A percentile compares a stretch with the other conserved stretches of the same genome.
Conservation (phyloP, 2,113 vertebrate species). For the Thunnus thynnus region DNA sequence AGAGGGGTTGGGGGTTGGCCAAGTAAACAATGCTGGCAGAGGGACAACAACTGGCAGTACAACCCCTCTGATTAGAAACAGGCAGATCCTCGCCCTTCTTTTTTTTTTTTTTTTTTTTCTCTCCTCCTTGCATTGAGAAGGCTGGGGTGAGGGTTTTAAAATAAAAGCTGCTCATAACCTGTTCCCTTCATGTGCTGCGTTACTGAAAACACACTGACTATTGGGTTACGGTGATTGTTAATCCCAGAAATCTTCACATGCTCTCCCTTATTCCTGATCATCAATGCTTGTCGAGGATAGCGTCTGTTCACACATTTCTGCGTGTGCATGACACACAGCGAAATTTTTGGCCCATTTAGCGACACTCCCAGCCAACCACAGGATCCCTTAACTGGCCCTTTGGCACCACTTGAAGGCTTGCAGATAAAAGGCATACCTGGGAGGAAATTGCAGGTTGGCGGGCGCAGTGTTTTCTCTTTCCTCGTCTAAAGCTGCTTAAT, state of each 20-base stretch:
- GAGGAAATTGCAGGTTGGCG: constrained; percentile 80
- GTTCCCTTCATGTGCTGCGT: neutral
- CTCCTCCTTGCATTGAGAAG: constrained; percentile 21
- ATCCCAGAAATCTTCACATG: neutral
- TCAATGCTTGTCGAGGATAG: neutral
- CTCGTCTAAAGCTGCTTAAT: constrained; percentile 70
- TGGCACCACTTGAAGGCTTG: constrained; percentile 80
- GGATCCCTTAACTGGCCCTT: constrained; percentile 47
- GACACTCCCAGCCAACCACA: constrained; percentile 17
- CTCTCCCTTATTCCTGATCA: neutral
- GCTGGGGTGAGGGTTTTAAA: constrained; percentile 1
- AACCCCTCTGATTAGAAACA: constrained; percentile 68
- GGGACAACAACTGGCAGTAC: constrained; percentile 61
- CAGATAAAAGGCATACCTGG: constrained; percentile 85
- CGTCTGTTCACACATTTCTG: neutral
- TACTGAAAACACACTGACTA: neutral
- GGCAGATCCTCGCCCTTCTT: constrained; percentile 14
- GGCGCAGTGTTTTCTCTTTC: constrained; percentile 55
- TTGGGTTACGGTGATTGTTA: neutral
- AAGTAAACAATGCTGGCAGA: constrained; percentile 79
- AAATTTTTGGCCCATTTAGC: constrained; percentile 39
- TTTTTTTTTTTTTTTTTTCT: neutral
- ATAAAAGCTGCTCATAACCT: constrained; percentile 8
- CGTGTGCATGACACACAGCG: constrained; percentile 17
- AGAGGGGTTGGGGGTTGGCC: constrained; percentile 58